These are phyloP conservation scores for Musca domestica DNA, from an alignment of 1,140 invertebrate genomes.

Conservation along the genomic window DNA sequence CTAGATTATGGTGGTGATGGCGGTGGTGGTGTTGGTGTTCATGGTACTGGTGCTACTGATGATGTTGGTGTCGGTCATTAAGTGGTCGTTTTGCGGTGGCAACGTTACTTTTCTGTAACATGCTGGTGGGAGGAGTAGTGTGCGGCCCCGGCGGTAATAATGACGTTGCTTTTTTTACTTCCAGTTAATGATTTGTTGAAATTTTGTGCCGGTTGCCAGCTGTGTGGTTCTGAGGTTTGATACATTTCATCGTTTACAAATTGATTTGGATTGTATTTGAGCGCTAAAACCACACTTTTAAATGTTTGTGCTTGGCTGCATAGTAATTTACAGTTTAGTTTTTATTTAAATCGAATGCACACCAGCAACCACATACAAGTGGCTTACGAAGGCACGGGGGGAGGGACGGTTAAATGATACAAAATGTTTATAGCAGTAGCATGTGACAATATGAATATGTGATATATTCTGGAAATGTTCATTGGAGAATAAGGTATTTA, in stretches of 20 bases:
- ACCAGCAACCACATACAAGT: background rate
- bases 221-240: background rate
- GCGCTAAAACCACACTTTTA: background rate
- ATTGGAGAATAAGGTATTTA: too few species aligned
- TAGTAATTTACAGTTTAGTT: slow-evolving; percentile 1
- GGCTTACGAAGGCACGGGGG: too few species aligned
- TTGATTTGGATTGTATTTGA: slow-evolving; percentile 8
- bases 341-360: slow-evolving; percentile 15
- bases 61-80: too few species aligned
- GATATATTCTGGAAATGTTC: too few species aligned
- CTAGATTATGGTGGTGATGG: background rate
- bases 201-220: background rate
- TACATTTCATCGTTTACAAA: slow-evolving; percentile 12
- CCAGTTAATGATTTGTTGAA: background rate
- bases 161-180: slow-evolving; percentile 2
- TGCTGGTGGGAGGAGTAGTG: background rate
- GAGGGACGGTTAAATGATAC: too few species aligned
- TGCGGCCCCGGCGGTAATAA: background rate
- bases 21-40: background rate
- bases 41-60: too few species aligned
- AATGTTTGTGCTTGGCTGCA: slow-evolving; percentile 1
- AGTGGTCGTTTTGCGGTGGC: too few species aligned
- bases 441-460: too few species aligned
- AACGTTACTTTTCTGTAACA: background rate
- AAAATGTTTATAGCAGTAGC: too few species aligned